These are phyloP conservation scores for Euclidia mi DNA, from an alignment of 2,888 invertebrate genomes.

Conservation along the genomic window DNA sequence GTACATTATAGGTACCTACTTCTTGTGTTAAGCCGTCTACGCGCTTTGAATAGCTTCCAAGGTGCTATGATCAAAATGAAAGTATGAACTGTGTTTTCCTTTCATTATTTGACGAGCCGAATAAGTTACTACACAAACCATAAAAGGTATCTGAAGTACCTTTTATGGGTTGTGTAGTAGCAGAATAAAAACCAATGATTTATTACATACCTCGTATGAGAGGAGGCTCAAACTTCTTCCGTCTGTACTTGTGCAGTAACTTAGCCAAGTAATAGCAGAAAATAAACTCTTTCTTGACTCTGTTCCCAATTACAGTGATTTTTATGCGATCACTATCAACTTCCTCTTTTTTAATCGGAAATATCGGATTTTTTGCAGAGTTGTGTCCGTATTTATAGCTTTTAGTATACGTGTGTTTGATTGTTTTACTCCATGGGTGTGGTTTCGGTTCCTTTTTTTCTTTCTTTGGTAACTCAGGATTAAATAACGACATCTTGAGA, in stretches of 20 bases:
- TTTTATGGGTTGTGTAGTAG: too few relatives aligned
- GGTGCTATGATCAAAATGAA: too few relatives aligned
- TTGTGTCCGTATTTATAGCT: constrained; percentile 77
- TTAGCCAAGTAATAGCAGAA: constrained; percentile 72
- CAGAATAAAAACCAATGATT: too few relatives aligned
- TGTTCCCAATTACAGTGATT: constrained; percentile 78
- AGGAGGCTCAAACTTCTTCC: constrained; percentile 71
- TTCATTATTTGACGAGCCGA: too few relatives aligned
- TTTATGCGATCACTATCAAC: constrained; percentile 55
- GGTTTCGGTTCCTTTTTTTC: constrained; percentile 46
- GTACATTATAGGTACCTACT: too few relatives aligned
- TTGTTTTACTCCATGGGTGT: constrained; percentile 73
- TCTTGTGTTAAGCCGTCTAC: too few relatives aligned
- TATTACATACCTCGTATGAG: constrained; percentile 70
- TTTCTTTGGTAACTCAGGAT: constrained; percentile 46
- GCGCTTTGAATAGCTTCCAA: too few relatives aligned
- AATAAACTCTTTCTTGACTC: constrained; percentile 76
- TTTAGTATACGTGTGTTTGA: constrained; percentile 64
- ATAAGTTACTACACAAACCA: too few relatives aligned
- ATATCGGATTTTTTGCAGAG: constrained; percentile 72
- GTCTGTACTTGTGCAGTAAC: constrained; percentile 75
- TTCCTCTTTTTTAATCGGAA: constrained; percentile 60
- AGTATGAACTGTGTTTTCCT: too few relatives aligned
- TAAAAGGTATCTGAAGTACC: too few relatives aligned
- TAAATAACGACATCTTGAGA: constrained; percentile 56